These are phyloP conservation scores for Abscondita cerata DNA, from an alignment of 2,888 invertebrate genomes.

Conservation along the genomic window DNA sequence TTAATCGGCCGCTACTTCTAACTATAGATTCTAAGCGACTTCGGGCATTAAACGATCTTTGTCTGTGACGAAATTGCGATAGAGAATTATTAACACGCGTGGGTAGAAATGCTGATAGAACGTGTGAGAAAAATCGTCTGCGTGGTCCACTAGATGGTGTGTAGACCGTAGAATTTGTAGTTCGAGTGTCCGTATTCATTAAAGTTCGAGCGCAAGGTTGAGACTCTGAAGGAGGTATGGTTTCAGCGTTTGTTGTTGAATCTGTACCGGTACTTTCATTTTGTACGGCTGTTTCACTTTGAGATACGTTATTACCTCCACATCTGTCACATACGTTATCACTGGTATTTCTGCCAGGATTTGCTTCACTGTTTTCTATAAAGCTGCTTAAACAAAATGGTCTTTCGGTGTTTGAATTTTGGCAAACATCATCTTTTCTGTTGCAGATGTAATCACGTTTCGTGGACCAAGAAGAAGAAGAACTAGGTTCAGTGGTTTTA, in stretches of 20 bases:
- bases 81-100: slow-evolving; percentile 49
- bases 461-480: not conserved
- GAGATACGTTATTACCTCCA: slow-evolving; percentile 30
- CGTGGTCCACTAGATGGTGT: slow-evolving; percentile 43
- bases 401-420: slow-evolving; percentile 12
- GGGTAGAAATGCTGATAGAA: slow-evolving; percentile 53
- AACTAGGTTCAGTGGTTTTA: not conserved
- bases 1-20: not conserved
- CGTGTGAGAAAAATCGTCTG: slow-evolving; percentile 49
- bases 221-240: not conserved
- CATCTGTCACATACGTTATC: slow-evolving; percentile 35
- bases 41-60: slow-evolving; percentile 22
- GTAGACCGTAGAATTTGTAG: slow-evolving; percentile 45
- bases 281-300: slow-evolving; percentile 1
- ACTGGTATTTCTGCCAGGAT: slow-evolving; percentile 7
- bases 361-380: slow-evolving; percentile 12
- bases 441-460: not conserved
- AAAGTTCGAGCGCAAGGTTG: slow-evolving; percentile 29
- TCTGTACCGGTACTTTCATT: not conserved
- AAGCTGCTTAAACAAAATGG: slow-evolving; percentile 21
- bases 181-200: slow-evolving; percentile 33
- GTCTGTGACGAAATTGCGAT: slow-evolving; percentile 35
- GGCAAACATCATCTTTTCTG: not conserved
- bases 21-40: slow-evolving; percentile 16
- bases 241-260: slow-evolving; percentile 9